Conservation (phyloP, 2,113 vertebrate genomes). For the Montifringilla adamsi region DNA sequence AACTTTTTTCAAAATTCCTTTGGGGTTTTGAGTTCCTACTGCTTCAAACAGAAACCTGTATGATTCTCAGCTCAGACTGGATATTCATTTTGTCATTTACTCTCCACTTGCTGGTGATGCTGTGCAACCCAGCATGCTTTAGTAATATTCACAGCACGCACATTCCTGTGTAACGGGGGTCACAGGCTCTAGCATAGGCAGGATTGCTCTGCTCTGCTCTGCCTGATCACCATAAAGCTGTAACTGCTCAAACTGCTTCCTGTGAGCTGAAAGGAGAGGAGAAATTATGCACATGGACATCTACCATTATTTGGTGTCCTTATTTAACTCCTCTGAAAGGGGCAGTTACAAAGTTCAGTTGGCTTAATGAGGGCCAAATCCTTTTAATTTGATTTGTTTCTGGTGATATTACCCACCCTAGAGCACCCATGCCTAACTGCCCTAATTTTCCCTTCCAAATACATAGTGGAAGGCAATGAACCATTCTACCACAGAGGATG, state of each 20-base stretch:
- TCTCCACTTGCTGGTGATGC: not conserved
- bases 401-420: not conserved
- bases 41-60: not conserved
- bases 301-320: not conserved
- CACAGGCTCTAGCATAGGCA: not conserved
- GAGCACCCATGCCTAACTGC: not conserved
- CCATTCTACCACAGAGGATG: not conserved
- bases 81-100: constrained; percentile 15
- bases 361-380: not conserved
- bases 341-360: constrained; percentile 15
- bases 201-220: not conserved
- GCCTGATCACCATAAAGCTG: not conserved
- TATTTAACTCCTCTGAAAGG: not conserved
- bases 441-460: not conserved
- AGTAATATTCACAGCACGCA: not conserved
- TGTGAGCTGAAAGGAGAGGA: not conserved
- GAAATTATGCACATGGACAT: not conserved
- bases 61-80: not conserved
- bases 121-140: not conserved
- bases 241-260: not conserved
- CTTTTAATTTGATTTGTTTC: not conserved
- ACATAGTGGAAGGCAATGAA: not conserved
- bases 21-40: not conserved
- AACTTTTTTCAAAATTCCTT: not conserved
- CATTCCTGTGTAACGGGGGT: not conserved